phyloP scores from a whole-genome alignment of 2,113 vertebrate species.

The Mirounga angustirostris region DNA sequence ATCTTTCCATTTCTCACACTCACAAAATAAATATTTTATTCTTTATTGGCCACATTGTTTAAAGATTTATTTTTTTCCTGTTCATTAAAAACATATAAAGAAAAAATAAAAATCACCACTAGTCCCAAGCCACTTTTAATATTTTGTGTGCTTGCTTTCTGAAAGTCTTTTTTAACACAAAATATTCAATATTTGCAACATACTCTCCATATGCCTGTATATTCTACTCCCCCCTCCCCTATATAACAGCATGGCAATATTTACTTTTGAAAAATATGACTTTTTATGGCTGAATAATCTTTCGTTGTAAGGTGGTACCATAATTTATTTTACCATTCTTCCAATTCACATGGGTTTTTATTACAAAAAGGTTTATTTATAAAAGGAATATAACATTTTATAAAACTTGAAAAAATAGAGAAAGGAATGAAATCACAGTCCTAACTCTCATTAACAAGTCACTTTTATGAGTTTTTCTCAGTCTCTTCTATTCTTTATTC shows the following conservation, averaged over 20 bases:
- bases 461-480: neutral
- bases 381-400: neutral
- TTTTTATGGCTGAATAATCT: constrained; percentile 23
- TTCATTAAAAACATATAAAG: constrained; percentile 34
- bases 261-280: constrained; percentile 21
- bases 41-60: neutral
- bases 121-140: neutral
- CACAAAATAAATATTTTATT: constrained; percentile 44
- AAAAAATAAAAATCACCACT: neutral
- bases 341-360: neutral
- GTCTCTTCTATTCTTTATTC: neutral
- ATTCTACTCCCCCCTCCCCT: neutral
- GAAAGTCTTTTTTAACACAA: constrained; percentile 14
- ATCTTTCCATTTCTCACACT: constrained; percentile 16
- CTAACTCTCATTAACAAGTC: neutral
- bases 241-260: neutral
- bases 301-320: neutral
- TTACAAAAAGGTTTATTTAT: constrained; percentile 34
- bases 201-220: neutral
- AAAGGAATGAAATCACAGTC: constrained; percentile 14
- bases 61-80: constrained; percentile 34
- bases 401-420: neutral
- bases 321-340: constrained; percentile 12
- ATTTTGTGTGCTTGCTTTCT: constrained; percentile 16
- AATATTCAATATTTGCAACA: constrained; percentile 5